phyloP scores from a whole-genome alignment of 2,797 vertebrate species.

The Todus mexicanus region DNA sequence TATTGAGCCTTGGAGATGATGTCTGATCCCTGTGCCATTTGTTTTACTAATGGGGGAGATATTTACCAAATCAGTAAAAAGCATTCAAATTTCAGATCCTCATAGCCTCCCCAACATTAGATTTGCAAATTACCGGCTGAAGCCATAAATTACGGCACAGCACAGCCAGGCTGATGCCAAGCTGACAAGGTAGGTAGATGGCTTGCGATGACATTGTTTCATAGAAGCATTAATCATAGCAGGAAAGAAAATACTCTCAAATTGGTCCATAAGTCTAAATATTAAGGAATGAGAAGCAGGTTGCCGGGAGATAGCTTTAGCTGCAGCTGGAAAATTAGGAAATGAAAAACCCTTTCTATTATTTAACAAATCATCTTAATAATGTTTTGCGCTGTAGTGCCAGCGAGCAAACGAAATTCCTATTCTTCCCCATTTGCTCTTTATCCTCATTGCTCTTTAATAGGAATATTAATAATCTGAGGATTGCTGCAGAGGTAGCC shows the following conservation, averaged over 20 bases:
- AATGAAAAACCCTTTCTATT: conserved; percentile 75
- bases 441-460: conserved; percentile 17
- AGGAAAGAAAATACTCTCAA: conserved; percentile 82
- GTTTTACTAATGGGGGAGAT: conserved; percentile 89
- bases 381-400: conserved; percentile 40
- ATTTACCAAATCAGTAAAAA: conserved; percentile 82
- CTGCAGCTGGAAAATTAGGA: conserved; percentile 69
- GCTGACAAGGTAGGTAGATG: conserved; percentile 84
- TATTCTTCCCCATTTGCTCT: conserved; percentile 11
- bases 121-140: conserved; percentile 89
- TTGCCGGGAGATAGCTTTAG: conserved; percentile 64
- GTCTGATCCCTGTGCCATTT: conserved; percentile 88
- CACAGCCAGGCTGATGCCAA: conserved; percentile 73
- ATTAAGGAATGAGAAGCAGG: conserved; percentile 80
- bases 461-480: conserved; percentile 39
- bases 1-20: conserved; percentile 93
- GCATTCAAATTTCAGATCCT: conserved; percentile 72
- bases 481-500: background rate
- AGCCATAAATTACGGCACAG: conserved; percentile 88
- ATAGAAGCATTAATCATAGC: conserved; percentile 89
- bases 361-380: conserved; percentile 78
- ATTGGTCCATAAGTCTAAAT: conserved; percentile 90
- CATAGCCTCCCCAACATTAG: conserved; percentile 83
- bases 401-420: conserved; percentile 1
- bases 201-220: conserved; percentile 84